Evolutionary conservation across 2,888 invertebrate genomes (phyloP), one percentile per base, ranked within the genome.

Genomic region (Drosophila mercatorum): DNA sequence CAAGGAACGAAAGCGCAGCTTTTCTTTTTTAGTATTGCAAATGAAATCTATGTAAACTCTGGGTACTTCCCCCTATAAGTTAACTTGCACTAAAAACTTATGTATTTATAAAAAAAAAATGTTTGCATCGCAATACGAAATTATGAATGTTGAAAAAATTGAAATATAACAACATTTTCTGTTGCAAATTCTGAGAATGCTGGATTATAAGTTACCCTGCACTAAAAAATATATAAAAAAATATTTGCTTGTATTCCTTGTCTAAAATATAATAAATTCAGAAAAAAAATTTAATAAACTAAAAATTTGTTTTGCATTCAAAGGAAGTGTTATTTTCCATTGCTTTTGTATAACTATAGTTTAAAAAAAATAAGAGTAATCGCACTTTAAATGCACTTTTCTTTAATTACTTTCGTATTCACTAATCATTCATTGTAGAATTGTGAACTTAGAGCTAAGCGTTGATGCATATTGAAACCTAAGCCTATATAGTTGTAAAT

Each of bases 1-100:
- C n/a, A n/a, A 71, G 71, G 61, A 78, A 74, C 63, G 71, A 71
- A 78, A 59, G 59, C 75, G 64, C 26, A 63, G 1, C 11, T 34
- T 46, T 41, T 0, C 22, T 3, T 28, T 31, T 31, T 59, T 49
- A 40, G 38, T 28, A 17, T 17, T 31, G 26, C 22, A 34, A 56
- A 26, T 46, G 10, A n/a, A 12, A 31, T 26, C 36, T 14, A 17
- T 28, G n/a, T 10, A 12, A 36, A 12, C 8, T 38, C 12, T 22
- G 12, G 11, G 7, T 51, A 51, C 49, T 51, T 34, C 6, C 5
- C 36, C 22, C 6, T 41, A 6, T 6, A 5, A 28, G 3, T 34
- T 34, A 34, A 5, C 6, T 11, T 46, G 44, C 36, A 36, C 14
- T 10, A n/a, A 7, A 11, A 4, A 1, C 3, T 11, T 10, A 1